phyloP scores from a whole-genome alignment of 2,888 invertebrate genomes.

The Acronicta psi region DNA sequence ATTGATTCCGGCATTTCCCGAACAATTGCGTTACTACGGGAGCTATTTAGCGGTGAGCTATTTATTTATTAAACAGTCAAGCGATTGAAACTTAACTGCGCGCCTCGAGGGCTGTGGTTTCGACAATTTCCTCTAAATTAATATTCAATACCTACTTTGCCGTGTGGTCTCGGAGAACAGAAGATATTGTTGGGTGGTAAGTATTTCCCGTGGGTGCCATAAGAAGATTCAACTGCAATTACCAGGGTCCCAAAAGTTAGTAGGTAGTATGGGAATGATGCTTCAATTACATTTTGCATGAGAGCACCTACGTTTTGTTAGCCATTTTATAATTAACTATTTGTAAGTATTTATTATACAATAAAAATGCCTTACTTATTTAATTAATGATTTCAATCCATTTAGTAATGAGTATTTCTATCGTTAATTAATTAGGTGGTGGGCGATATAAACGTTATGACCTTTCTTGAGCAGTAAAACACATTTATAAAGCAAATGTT shows the following conservation, averaged over 20 bases:
- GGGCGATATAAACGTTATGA: no score
- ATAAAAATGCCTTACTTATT: no score
- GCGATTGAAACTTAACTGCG: constrained; percentile 48
- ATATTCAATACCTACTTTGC: constrained; percentile 45
- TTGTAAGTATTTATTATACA: no score
- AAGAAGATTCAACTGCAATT: constrained; percentile 29
- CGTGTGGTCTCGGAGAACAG: constrained; percentile 11
- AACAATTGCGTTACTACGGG: constrained; percentile 17
- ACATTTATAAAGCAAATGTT: no score
- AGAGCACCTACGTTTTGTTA: not conserved
- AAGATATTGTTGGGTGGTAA: not conserved
- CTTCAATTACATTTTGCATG: constrained; percentile 18
- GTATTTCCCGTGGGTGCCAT: constrained; percentile 26
- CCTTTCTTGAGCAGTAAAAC: no score
- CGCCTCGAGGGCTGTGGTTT: constrained; percentile 41
- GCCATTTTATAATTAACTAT: no score
- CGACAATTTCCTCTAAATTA: constrained; percentile 50
- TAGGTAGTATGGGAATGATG: constrained; percentile 8
- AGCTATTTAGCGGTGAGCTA: constrained; percentile 33
- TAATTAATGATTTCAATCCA: no score
- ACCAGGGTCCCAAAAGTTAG: constrained; percentile 28
- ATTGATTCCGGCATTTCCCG: constrained; percentile 31
- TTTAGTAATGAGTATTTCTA: no score
- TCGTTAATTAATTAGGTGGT: no score
- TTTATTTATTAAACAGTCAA: constrained; percentile 44